Evolutionary conservation across 2,113 vertebrate species (phyloP).

Genomic region (Cheilinus undulatus): DNA sequence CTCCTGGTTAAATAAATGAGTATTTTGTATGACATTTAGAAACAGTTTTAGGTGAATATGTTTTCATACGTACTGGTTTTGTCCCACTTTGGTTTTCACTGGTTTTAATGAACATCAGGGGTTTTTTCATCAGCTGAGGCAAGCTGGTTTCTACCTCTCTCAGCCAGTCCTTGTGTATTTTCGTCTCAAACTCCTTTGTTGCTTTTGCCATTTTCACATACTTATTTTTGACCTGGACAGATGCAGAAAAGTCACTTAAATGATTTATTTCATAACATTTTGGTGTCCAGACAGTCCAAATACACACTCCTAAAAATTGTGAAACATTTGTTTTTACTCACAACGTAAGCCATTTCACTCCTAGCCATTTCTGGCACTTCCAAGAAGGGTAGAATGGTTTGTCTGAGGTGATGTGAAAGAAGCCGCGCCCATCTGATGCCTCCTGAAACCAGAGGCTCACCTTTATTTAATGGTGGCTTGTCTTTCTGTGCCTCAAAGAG

Average conservation of each 20-base stretch:
- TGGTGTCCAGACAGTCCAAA: not conserved
- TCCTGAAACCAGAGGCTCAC: conserved; percentile 90
- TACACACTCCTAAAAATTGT: not conserved
- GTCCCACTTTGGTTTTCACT: conserved; percentile 20
- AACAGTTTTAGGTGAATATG: not conserved
- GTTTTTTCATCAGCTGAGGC: conserved; percentile 85
- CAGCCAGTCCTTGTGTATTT: conserved; percentile 86
- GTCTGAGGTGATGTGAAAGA: conserved; percentile 86
- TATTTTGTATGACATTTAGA: not conserved
- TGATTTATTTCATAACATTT: not conserved
- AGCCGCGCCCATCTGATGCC: conserved; percentile 89
- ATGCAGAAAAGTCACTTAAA: conserved; percentile 14
- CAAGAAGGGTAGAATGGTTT: conserved; percentile 86
- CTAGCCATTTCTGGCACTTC: conserved; percentile 85
- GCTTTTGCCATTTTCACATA: conserved; percentile 84
- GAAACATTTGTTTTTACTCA: conserved; percentile 56
- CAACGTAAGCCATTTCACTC: conserved; percentile 81
- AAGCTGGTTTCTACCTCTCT: conserved; percentile 73
- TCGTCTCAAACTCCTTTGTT: conserved; percentile 86
- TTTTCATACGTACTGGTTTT: conserved; percentile 62
- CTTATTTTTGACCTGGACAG: conserved; percentile 85
- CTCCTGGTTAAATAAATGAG: no score
- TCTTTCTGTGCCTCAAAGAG: conserved; percentile 85
- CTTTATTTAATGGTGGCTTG: conserved; percentile 86
- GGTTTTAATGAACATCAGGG: conserved; percentile 76